Conservation (phyloP, 2,113 vertebrate species). For the Brachionichthys hirsutus region DNA sequence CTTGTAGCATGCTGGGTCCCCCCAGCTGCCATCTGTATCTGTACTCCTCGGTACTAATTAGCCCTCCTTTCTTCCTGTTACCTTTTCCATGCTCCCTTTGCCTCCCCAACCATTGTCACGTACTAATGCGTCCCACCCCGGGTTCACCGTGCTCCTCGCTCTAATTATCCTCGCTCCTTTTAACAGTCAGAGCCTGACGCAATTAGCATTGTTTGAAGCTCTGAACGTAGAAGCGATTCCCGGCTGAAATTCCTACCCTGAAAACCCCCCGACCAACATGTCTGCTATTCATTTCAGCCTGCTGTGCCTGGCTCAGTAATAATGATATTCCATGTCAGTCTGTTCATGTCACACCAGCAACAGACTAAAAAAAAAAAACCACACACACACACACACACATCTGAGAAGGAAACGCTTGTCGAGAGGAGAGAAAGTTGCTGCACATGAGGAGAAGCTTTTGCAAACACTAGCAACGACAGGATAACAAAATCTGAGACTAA, state of each 20-base stretch:
- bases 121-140: constrained; percentile 67
- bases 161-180: constrained; percentile 74
- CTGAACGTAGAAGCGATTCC: constrained; percentile 62
- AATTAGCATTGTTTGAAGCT: constrained; percentile 74
- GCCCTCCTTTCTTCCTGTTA: constrained; percentile 74
- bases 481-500: constrained; percentile 61
- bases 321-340: constrained; percentile 61
- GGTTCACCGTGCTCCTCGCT: constrained; percentile 71
- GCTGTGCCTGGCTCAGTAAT: constrained; percentile 46
- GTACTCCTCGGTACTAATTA: constrained; percentile 74
- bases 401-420: constrained; percentile 47
- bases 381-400: constrained; percentile 36
- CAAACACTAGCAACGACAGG: constrained; percentile 19
- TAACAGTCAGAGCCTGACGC: constrained; percentile 69
- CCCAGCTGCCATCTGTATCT: constrained; percentile 62
- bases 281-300: constrained; percentile 59
- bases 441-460: constrained; percentile 33
- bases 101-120: constrained; percentile 66
- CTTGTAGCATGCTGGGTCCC: constrained; percentile 65
- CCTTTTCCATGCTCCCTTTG: constrained; percentile 68
- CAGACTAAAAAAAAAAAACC: constrained; percentile 17
- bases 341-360: constrained; percentile 46
- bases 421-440: constrained; percentile 41
- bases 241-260: constrained; percentile 62
- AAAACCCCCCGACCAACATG: constrained; percentile 49